These are phyloP conservation scores for Platyscapa corneri DNA, from an alignment of 1,140 invertebrate species.

Conservation along the genomic window DNA sequence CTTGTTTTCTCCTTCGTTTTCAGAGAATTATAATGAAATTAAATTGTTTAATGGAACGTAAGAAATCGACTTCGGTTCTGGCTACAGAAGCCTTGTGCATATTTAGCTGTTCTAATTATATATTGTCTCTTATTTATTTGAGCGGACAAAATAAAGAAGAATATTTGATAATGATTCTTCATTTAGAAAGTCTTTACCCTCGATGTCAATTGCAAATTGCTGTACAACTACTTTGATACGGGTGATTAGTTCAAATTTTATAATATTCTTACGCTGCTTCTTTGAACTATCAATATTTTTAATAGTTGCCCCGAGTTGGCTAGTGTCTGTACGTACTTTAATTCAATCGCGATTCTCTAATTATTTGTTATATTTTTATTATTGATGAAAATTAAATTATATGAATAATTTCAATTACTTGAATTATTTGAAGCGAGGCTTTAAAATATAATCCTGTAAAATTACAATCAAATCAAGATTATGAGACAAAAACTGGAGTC, in stretches of 20 bases:
- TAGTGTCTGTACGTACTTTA: too few relatives aligned
- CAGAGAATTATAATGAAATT: slow-evolving; percentile 20
- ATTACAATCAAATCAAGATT: too few relatives aligned
- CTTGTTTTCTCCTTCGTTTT: slow-evolving; percentile 21
- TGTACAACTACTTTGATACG: neutral
- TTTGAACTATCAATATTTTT: too few relatives aligned
- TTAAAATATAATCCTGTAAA: too few relatives aligned
- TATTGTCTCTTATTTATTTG: neutral
- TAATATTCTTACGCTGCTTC: too few relatives aligned
- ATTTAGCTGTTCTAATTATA: neutral
- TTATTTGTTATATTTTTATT: too few relatives aligned
- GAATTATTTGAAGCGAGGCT: too few relatives aligned
- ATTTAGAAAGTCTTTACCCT: neutral
- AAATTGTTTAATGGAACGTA: slow-evolving; percentile 22
- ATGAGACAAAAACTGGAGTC: too few relatives aligned
- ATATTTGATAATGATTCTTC: neutral
- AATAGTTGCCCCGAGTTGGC: too few relatives aligned
- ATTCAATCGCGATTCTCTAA: too few relatives aligned
- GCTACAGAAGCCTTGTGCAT: neutral
- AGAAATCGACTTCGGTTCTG: neutral
- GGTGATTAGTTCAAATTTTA: neutral
- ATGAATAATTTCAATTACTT: too few relatives aligned
- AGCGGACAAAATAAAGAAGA: neutral
- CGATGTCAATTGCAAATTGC: neutral
- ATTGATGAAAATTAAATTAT: too few relatives aligned